phyloP scores from a whole-genome alignment of 2,797 vertebrate genomes.

The Ctenopoma multispine region DNA sequence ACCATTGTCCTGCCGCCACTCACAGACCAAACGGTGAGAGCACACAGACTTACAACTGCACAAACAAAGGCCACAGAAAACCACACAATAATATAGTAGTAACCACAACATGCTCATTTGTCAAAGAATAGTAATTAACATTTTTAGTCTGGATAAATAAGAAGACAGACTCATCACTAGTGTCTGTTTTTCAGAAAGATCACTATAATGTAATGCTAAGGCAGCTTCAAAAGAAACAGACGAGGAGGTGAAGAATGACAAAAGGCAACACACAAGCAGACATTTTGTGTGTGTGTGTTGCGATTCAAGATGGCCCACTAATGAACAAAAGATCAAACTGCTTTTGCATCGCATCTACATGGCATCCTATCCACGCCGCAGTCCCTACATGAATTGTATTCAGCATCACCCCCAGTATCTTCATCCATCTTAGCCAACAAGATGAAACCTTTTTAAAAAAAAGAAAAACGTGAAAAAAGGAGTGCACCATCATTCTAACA shows the following conservation, averaged over 20 bases:
- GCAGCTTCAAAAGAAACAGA: slow-evolving; percentile 41
- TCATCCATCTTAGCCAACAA: slow-evolving; percentile 52
- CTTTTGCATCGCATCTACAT: slow-evolving; percentile 48
- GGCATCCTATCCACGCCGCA: slow-evolving; percentile 38
- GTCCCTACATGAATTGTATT: slow-evolving; percentile 42
- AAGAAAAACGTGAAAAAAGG: slow-evolving; percentile 52
- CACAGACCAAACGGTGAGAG: slow-evolving; percentile 95
- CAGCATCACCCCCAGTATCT: slow-evolving; percentile 43
- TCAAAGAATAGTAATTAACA: neutral
- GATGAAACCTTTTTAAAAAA: slow-evolving; percentile 24
- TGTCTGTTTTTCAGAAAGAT: slow-evolving; percentile 7
- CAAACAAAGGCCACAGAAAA: neutral
- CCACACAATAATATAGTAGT: neutral
- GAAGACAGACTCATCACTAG: neutral
- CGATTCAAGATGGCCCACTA: slow-evolving; percentile 35
- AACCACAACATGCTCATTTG: neutral
- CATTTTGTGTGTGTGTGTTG: slow-evolving; percentile 52
- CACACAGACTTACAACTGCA: neutral
- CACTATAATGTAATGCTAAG: slow-evolving; percentile 15
- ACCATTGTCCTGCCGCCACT: slow-evolving; percentile 91
- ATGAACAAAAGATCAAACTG: slow-evolving; percentile 41
- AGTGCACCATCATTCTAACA: slow-evolving; percentile 86
- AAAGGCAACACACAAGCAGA: slow-evolving; percentile 49
- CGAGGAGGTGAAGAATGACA: slow-evolving; percentile 44
- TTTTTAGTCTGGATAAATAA: neutral